phyloP scores from a whole-genome alignment of 2,113 vertebrate genomes.

The Notothenia coriiceps region DNA sequence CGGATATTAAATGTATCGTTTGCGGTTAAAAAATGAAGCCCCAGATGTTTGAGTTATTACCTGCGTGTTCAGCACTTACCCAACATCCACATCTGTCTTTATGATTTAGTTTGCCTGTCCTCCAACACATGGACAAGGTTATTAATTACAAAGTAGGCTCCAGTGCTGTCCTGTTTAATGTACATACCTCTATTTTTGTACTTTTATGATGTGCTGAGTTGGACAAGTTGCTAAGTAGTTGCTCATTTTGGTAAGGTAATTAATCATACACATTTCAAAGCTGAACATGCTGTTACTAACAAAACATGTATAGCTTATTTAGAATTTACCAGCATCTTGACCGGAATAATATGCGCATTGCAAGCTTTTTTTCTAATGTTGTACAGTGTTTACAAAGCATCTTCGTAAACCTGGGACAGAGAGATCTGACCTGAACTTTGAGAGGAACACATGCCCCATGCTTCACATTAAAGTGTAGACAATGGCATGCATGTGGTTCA shows the following conservation, averaged over 20 bases:
- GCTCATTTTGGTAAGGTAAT: neutral
- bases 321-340: neutral
- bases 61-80: conserved; percentile 8
- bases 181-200: neutral
- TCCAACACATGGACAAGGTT: neutral
- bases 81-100: conserved; percentile 3
- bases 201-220: neutral
- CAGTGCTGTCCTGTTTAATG: too few species aligned
- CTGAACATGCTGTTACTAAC: neutral
- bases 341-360: neutral
- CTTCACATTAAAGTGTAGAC: conserved; percentile 13
- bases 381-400: neutral
- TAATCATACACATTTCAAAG: conserved; percentile 7
- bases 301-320: conserved; percentile 10
- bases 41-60: neutral
- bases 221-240: neutral
- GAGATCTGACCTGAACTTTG: conserved; percentile 6
- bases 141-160: neutral
- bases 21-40: neutral
- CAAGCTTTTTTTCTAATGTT: neutral
- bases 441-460: conserved; percentile 2
- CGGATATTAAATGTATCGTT: neutral
- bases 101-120: conserved; percentile 20
- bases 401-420: neutral
- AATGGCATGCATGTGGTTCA: conserved; percentile 5